Conservation (phyloP, 2,797 vertebrate species). For the Coreius guichenoti region DNA sequence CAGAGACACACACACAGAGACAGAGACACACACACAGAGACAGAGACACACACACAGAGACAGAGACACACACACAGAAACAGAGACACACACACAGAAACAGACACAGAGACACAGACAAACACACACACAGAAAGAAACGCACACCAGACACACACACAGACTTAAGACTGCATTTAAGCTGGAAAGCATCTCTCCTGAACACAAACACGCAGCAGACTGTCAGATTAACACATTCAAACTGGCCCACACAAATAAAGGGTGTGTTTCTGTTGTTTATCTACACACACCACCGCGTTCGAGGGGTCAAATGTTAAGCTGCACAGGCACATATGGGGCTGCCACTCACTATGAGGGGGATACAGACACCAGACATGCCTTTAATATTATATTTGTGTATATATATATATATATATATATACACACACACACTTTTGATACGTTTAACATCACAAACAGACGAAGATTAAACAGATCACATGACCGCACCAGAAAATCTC, state of each 20-base stretch:
- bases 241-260: background rate
- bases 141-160: background rate
- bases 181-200: background rate
- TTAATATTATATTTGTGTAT: background rate
- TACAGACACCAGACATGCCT: background rate
- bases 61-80: background rate
- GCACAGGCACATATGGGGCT: conserved; percentile 67
- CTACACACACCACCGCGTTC: conserved; percentile 43
- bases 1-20: background rate
- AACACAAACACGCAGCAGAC: background rate
- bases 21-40: background rate
- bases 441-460: background rate
- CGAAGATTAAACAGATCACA: background rate
- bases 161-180: background rate
- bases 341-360: conserved; percentile 58
- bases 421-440: too few relatives aligned
- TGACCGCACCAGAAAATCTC: background rate
- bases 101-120: accelerated
- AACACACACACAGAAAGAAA: background rate
- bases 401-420: too few relatives aligned
- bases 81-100: accelerated
- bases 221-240: conserved; percentile 3
- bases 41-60: background rate
- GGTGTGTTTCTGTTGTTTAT: background rate
- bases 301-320: conserved; percentile 67